Percentiles rank a stretch among this genome's conserved stretches.
Evolutionary conservation across 2,888 invertebrate species (phyloP).

Genomic region (Tipula unca): DNA sequence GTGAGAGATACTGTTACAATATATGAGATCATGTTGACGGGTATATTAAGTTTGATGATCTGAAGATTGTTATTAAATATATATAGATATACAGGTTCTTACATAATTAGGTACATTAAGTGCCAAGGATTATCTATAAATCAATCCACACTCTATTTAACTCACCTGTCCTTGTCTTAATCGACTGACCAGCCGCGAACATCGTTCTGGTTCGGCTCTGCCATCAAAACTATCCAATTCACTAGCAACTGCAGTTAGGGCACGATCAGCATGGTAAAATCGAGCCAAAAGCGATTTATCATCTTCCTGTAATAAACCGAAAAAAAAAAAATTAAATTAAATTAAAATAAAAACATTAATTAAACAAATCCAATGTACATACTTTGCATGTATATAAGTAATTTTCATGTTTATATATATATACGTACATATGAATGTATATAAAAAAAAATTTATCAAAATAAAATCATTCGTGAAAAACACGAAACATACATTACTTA

Average conservation of each 20-base stretch:
- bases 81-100: too few species aligned
- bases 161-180: constrained; percentile 80
- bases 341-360: background rate
- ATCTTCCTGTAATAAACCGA: constrained; percentile 61
- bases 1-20: background rate
- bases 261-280: constrained; percentile 97
- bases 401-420: background rate
- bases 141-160: background rate
- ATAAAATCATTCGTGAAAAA: background rate
- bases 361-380: background rate
- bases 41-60: background rate
- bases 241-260: constrained; percentile 87
- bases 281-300: constrained; percentile 89
- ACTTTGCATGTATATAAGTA: background rate
- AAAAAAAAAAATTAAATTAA: constrained; percentile 18
- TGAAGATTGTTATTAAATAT: too few species aligned
- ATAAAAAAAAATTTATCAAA: too few species aligned
- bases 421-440: too few species aligned
- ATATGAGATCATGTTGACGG: background rate
- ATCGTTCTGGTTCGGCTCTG: constrained; percentile 95
- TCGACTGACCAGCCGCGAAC: constrained; percentile 90
- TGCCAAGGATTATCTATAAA: too few species aligned
- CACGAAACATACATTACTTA: background rate
- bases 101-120: too few species aligned
- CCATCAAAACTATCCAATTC: constrained; percentile 99